phyloP scores from a whole-genome alignment of 2,888 invertebrate genomes.

The Pediacus dermestoides region DNA sequence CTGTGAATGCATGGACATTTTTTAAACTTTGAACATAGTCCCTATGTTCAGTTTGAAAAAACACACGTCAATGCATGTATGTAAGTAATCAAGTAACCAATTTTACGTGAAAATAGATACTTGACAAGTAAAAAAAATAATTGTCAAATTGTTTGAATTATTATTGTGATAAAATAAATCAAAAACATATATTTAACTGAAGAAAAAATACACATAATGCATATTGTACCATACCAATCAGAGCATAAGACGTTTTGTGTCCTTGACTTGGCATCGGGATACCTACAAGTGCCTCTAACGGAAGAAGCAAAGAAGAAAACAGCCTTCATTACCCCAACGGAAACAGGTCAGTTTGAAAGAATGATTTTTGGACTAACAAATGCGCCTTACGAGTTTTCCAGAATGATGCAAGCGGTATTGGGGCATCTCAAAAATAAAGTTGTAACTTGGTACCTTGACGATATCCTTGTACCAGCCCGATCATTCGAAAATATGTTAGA shows the following conservation, averaged over 20 bases:
- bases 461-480: constrained; percentile 16
- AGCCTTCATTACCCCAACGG: constrained; percentile 4
- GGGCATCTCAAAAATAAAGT: constrained; percentile 13
- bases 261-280: constrained; percentile 16
- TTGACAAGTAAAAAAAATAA: too few species aligned
- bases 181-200: too few species aligned
- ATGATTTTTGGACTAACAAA: constrained; percentile 19
- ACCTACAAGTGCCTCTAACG: constrained; percentile 17
- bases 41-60: too few species aligned
- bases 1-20: constrained; percentile 3
- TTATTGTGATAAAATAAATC: too few species aligned
- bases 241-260: too few species aligned
- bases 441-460: constrained; percentile 15
- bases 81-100: too few species aligned
- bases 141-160: too few species aligned
- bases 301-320: constrained; percentile 18
- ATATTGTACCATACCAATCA: too few species aligned
- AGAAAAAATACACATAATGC: too few species aligned
- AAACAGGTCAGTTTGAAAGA: constrained; percentile 12
- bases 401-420: constrained; percentile 19
- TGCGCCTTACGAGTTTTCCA: constrained; percentile 17
- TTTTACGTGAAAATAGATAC: too few species aligned
- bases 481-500: constrained; percentile 22
- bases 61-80: too few species aligned
- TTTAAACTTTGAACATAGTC: too few species aligned